Percentiles rank a stretch among this genome's conserved stretches.
Conservation (phyloP, 30 jellyfish, hydroid and myxozoan genomes). For the Nemopilema nomurai region DNA sequence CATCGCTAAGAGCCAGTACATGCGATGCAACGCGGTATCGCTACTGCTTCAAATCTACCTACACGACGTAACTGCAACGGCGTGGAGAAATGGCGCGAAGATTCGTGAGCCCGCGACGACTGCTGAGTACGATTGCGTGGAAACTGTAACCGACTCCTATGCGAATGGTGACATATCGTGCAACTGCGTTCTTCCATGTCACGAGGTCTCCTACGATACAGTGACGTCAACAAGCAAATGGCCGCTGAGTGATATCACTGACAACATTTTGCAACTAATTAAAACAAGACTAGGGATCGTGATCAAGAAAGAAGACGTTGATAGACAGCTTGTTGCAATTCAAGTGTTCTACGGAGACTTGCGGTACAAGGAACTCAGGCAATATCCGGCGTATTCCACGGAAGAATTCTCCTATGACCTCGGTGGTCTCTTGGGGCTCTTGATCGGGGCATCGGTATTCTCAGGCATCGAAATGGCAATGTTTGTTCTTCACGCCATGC, state of each 20-base stretch:
- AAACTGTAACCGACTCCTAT: background rate
- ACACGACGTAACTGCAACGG: background rate
- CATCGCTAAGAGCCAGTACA: constrained; percentile 14
- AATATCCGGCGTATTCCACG: constrained; percentile 12
- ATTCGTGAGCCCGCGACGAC: background rate
- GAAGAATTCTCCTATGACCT: constrained; percentile 43
- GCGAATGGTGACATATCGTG: constrained; percentile 4
- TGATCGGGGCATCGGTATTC: constrained; percentile 48
- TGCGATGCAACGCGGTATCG: constrained; percentile 5
- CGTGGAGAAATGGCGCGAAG: background rate
- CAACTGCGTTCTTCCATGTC: constrained; percentile 28
- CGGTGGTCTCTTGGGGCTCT: constrained; percentile 48
- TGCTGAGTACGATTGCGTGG: constrained; percentile 11
- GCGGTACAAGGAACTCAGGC: constrained; percentile 1
- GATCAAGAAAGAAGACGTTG: background rate
- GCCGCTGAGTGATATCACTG: background rate
- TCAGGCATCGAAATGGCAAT: constrained; percentile 18
- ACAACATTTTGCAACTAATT: background rate
- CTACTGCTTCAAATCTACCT: background rate
- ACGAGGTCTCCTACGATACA: constrained; percentile 7
- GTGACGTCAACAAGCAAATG: constrained; percentile 25
- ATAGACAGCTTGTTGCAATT: constrained; percentile 14
- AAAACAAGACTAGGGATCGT: background rate
- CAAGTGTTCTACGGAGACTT: constrained; percentile 32
- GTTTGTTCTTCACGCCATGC: background rate